A percentile compares a stretch with the other conserved stretches of the same genome.
Evolutionary conservation across 2,888 invertebrate species (phyloP).

Genomic region (Ditylenchus weischeri): DNA sequence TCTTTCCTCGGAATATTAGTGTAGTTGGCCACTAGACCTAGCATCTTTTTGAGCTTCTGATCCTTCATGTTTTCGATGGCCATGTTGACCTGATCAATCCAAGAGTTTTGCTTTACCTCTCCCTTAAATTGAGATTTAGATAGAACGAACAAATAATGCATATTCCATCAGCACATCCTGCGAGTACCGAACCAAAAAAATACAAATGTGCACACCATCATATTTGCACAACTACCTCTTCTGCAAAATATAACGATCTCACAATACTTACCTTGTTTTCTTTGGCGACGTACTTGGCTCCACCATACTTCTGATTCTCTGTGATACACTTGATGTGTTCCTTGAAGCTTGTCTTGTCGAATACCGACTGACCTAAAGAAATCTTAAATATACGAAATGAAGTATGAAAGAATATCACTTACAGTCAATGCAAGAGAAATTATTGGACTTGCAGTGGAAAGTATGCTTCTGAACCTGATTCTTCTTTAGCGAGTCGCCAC

Average conservation of each 20-base stretch:
- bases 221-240: not conserved
- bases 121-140: slow-evolving; percentile 50
- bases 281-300: slow-evolving; percentile 61
- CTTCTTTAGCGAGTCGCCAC: slow-evolving; percentile 86
- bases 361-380: slow-evolving; percentile 63
- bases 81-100: slow-evolving; percentile 59
- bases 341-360: slow-evolving; percentile 74
- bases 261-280: slow-evolving; percentile 46
- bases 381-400: slow-evolving; percentile 63
- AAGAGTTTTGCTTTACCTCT: slow-evolving; percentile 62
- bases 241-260: no score
- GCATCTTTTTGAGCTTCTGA: slow-evolving; percentile 39
- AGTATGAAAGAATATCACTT: not conserved
- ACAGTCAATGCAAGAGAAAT: slow-evolving; percentile 80
- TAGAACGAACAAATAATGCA: not conserved
- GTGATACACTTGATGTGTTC: slow-evolving; percentile 79
- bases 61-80: slow-evolving; percentile 52
- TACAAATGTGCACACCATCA: no score
- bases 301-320: slow-evolving; percentile 81
- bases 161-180: not conserved
- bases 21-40: slow-evolving; percentile 40
- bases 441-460: slow-evolving; percentile 67
- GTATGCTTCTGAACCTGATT: slow-evolving; percentile 65
- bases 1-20: slow-evolving; percentile 53
- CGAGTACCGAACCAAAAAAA: slow-evolving; percentile 6